phyloP scores from a whole-genome alignment of 2,888 invertebrate species.

The Spicauda simplicius region DNA sequence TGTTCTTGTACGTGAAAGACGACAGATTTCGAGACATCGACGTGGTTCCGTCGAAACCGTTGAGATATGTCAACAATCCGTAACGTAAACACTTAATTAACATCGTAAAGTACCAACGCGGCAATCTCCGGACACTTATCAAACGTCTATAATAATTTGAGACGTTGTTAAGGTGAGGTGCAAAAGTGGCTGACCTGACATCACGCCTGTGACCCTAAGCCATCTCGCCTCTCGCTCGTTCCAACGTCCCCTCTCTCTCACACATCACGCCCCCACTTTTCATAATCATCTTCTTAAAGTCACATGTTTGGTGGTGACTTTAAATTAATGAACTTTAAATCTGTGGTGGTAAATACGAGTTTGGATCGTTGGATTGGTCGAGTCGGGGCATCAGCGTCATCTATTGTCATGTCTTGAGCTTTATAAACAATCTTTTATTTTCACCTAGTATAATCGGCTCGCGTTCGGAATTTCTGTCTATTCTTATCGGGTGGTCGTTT shows the following conservation, averaged over 20 bases:
- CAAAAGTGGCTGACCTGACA: conserved; percentile 86
- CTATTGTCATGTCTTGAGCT: conserved; percentile 80
- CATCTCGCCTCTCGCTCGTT: conserved; percentile 63
- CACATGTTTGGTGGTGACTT: conserved; percentile 75
- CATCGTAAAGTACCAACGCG: conserved; percentile 80
- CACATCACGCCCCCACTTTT: conserved; percentile 83
- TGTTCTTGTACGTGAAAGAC: conserved; percentile 58
- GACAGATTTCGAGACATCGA: conserved; percentile 49
- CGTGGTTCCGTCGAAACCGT: conserved; percentile 42
- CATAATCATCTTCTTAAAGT: conserved; percentile 80
- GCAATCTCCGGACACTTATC: conserved; percentile 83
- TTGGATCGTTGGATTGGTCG: conserved; percentile 55
- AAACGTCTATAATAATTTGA: conserved; percentile 86
- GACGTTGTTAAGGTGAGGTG: conserved; percentile 85
- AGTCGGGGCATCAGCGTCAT: conserved; percentile 76
- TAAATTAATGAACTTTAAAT: conserved; percentile 82
- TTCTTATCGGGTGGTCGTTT: conserved; percentile 82
- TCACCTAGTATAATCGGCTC: conserved; percentile 82
- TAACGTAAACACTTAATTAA: conserved; percentile 81
- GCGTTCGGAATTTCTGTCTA: conserved; percentile 78
- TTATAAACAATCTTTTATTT: conserved; percentile 85
- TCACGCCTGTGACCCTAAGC: conserved; percentile 84
- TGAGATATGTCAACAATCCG: conserved; percentile 59
- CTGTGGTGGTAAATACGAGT: conserved; percentile 72
- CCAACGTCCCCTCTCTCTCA: conserved; percentile 61